Base-by-base conservation (phyloP, 2,113 vertebrate genomes). In the Corythaixoides concolor region DNA sequence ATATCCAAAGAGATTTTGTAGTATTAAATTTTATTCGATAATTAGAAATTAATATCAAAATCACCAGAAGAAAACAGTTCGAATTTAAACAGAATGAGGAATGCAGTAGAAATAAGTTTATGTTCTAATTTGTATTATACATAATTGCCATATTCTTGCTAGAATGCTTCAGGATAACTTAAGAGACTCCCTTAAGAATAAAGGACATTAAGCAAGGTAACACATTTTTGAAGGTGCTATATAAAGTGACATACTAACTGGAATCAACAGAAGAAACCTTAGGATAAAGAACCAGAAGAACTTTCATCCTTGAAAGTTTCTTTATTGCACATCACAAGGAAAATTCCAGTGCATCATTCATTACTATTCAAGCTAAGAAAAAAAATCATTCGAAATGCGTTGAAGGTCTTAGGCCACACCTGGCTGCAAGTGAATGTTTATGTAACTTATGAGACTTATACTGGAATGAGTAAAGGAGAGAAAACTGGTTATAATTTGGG, bases 311-410 rank as follows among this genome's bases (percentile, higher is more conserved):
- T 80, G 28, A 74, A 90, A 86, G 74, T 84, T 55, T 93, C 37
- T 68, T 81, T 52, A 45, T 21, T 84, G 55, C 8, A 67, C 16
- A 69, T 77, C 35, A 58, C 30, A 70, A 82, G 28, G 47, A 89
- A 87, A 66, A 77, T 47, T 81, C 75, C 47, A 87, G 11, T 52
- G 16, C 43, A 63, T 20, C 16, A 30, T 70, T 95, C 55, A 66
- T 95, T 90, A 90, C 81, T 89, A 95, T 81, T 95, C 86, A 92
- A 92, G 66, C 26, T 77, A 93, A 89, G 68, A 9, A 90, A 89
- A 92, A 89, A 81, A 53, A 74, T 81, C 16, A 84, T 96, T 92
- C 91, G 83, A 85, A 89, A 89, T 89, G 21, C 39, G 78, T 58
- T 95, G 59, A 93, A 95, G 63, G 59, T 85, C 50, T 81, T 77